Base-by-base conservation (phyloP, 2,113 vertebrate genomes). In the Vidua chalybeata region DNA sequence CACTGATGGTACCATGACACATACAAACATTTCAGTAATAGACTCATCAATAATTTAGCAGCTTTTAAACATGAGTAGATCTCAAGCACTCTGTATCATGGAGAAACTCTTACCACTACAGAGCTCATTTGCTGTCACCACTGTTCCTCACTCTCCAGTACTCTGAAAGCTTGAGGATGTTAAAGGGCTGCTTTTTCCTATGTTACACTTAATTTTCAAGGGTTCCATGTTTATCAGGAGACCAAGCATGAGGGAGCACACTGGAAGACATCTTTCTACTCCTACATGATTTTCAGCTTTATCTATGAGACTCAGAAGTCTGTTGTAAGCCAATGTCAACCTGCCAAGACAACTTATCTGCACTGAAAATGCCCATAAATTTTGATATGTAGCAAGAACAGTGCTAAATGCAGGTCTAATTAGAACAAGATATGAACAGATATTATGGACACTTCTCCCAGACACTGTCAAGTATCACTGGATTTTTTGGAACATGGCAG, bases 401-500 rank as follows among this genome's bases (percentile, higher is more conserved):
- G 84, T 63, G 51, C 59, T 97, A 97, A 97, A 96, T 54, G 45
- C 92, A 75, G 68, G 96, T 94, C 45, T 98, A 90, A 97, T 93
- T 97, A 97, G 97, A 94, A 94, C 97, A 97, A 95, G 84, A 43
- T 37, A 55, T 81, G 97, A 98, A 96, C 97, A 98, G 98, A 93
- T 63, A 59, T 68, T 68, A 84, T 56, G 63, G 85, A 54, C 20
- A 13, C 9, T 23, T 46, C 55, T 86, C 71, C 19, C 22, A 43
- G 28, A 9, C 15, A 7, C 20, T 55, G 24, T 43, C 51, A 81
- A 54, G 7, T 62, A 41, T n/a, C 48, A 48, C 7, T 83, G 74
- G 15, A 7, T 2, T 45, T 83, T 81, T 75, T 52, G 5, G 37
- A 85, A 45, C 15, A 7, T 7, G 28, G 30, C 52, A 72, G 72